A percentile compares a stretch with the other conserved stretches of the same genome.
Evolutionary conservation across 2,797 vertebrate species (phyloP).

Genomic region (Sebastes variabilis): DNA sequence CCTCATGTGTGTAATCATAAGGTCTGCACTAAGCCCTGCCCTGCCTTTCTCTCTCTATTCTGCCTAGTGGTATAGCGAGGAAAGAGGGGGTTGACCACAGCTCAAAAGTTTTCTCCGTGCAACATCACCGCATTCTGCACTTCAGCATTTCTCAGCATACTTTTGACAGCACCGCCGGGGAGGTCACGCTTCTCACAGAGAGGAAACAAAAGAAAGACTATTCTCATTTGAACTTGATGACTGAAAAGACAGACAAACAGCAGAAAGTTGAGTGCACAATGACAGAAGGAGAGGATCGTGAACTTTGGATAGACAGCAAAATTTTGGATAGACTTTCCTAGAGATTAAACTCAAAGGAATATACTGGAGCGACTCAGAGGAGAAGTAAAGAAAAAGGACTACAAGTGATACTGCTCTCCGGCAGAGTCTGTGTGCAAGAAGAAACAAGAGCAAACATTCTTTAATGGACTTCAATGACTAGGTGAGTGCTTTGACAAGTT

Average conservation of each 20-base stretch:
- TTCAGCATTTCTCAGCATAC: conserved; percentile 28
- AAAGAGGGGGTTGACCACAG: conserved; percentile 20
- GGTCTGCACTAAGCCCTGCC: conserved; percentile 12
- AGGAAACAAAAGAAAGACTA: background rate
- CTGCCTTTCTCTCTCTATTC: background rate
- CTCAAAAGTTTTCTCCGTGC: background rate
- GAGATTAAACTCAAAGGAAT: background rate
- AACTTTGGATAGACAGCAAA: background rate
- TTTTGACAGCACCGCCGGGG: conserved; percentile 4
- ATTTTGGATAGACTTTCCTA: background rate
- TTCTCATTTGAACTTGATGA: background rate
- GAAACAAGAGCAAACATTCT: background rate
- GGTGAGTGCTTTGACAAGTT: conserved; percentile 56
- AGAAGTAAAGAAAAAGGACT: background rate
- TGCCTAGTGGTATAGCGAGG: background rate
- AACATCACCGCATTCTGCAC: conserved; percentile 14
- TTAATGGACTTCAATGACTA: conserved; percentile 20
- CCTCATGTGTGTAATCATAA: conserved; percentile 27
- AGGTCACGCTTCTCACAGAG: background rate
- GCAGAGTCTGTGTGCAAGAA: background rate
- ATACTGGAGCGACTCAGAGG: background rate
- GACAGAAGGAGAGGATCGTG: background rate
- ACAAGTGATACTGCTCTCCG: background rate
- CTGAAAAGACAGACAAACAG: background rate
- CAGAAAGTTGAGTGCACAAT: background rate